These are phyloP conservation scores for Orchestia grillus DNA, from an alignment of 1,140 invertebrate genomes.

Conservation along the genomic window DNA sequence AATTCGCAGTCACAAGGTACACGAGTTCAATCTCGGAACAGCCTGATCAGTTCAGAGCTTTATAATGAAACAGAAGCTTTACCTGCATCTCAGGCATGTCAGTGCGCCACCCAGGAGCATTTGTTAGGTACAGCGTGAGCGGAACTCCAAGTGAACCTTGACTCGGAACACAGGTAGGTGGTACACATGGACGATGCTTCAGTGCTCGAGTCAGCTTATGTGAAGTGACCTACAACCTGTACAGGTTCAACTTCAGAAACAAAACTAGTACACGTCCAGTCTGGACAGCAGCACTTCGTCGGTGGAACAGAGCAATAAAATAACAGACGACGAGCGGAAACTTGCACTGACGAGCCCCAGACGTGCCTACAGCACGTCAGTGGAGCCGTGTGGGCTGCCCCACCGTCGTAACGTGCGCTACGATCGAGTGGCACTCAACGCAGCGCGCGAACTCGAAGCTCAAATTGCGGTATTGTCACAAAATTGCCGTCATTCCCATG, in stretches of 20 bases:
- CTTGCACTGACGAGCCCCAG: neutral
- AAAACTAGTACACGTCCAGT: neutral
- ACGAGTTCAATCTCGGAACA: too few species aligned
- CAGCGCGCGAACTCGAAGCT: neutral
- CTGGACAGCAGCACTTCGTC: neutral
- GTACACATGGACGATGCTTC: neutral
- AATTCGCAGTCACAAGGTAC: too few species aligned
- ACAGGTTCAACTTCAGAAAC: neutral
- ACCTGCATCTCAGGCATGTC: neutral
- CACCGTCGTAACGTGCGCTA: neutral
- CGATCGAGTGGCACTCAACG: neutral
- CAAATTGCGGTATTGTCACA: constrained; percentile 54
- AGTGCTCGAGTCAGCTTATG: neutral
- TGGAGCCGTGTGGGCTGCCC: neutral
- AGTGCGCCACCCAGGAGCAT: too few species aligned
- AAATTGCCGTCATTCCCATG: constrained; percentile 31
- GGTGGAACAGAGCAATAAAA: neutral
- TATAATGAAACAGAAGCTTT: too few species aligned
- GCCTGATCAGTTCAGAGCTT: too few species aligned
- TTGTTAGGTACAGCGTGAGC: too few species aligned
- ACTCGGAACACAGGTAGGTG: neutral
- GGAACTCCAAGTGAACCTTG: too few species aligned
- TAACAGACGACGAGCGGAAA: neutral
- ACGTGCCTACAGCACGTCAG: neutral
- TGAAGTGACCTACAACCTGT: neutral